Conservation (phyloP, 2,888 invertebrate genomes). For the Chymomyza caudatula region DNA sequence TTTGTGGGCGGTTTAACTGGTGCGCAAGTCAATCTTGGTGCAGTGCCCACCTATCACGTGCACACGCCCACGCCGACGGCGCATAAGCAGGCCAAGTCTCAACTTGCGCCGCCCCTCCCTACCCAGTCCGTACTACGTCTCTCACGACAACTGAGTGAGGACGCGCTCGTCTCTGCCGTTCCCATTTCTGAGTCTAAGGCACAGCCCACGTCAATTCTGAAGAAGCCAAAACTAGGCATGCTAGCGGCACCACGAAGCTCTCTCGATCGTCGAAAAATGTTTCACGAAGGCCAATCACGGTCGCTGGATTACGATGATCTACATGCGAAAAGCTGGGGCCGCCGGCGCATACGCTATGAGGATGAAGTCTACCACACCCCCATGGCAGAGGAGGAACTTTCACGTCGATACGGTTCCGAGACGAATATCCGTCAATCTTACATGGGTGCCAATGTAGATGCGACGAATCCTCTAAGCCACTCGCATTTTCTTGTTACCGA, state of each 20-base stretch:
- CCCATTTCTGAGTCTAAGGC: constrained; percentile 73
- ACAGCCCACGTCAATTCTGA: constrained; percentile 74
- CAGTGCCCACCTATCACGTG: constrained; percentile 75
- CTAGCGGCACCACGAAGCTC: constrained; percentile 40
- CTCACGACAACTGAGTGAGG: constrained; percentile 75
- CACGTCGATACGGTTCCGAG: constrained; percentile 76
- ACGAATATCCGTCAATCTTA: constrained; percentile 77
- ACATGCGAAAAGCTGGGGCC: constrained; percentile 75
- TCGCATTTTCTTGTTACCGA: constrained; percentile 78
- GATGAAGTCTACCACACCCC: constrained; percentile 69
- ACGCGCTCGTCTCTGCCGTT: constrained; percentile 73
- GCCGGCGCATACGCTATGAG: constrained; percentile 76
- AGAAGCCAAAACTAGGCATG: constrained; percentile 69
- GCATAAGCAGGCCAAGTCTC: constrained; percentile 68
- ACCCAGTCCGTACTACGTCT: constrained; percentile 72
- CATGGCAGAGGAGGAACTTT: constrained; percentile 43
- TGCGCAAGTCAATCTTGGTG: constrained; percentile 69
- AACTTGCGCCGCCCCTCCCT: constrained; percentile 66
- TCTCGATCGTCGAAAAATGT: constrained; percentile 72
- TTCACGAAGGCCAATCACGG: constrained; percentile 75
- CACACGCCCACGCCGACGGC: constrained; percentile 75
- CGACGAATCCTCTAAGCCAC: constrained; percentile 76
- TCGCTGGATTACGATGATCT: constrained; percentile 77
- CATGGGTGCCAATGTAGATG: constrained; percentile 75
- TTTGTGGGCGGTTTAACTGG: constrained; percentile 72